Conservation (phyloP, 2,113 vertebrate genomes). For the Jacana jacana region DNA sequence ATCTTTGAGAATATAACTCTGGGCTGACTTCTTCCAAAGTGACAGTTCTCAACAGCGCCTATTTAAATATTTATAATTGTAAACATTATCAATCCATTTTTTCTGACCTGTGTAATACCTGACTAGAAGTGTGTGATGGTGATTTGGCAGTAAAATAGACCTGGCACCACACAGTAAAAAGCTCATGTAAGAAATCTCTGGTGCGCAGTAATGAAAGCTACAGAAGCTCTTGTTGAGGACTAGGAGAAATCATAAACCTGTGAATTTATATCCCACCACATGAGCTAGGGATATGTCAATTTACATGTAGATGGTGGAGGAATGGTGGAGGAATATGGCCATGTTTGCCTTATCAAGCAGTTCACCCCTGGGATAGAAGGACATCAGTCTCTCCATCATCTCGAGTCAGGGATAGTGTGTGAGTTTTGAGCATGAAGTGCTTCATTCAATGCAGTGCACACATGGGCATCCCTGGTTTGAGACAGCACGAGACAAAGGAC, state of each 20-base stretch:
- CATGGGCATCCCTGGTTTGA: neutral
- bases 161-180: neutral
- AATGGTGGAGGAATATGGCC: neutral
- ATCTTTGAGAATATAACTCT: neutral
- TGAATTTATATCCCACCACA: neutral
- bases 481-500: neutral
- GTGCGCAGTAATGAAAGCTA: neutral
- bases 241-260: neutral
- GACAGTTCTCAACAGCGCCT: neutral
- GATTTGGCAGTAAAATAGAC: neutral
- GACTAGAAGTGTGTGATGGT: neutral
- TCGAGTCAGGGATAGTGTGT: rapidly evolving
- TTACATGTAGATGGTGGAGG: neutral
- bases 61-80: neutral
- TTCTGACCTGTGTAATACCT: neutral
- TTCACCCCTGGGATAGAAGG: neutral
- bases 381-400: neutral
- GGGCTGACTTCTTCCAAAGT: neutral
- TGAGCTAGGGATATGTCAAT: neutral
- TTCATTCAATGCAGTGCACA: neutral
- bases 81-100: neutral
- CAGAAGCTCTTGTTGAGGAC: neutral
- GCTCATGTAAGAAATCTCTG: neutral
- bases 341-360: neutral
- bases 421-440: neutral